Conservation (phyloP, 2,113 vertebrate genomes). For the Vulpes ferrilata region DNA sequence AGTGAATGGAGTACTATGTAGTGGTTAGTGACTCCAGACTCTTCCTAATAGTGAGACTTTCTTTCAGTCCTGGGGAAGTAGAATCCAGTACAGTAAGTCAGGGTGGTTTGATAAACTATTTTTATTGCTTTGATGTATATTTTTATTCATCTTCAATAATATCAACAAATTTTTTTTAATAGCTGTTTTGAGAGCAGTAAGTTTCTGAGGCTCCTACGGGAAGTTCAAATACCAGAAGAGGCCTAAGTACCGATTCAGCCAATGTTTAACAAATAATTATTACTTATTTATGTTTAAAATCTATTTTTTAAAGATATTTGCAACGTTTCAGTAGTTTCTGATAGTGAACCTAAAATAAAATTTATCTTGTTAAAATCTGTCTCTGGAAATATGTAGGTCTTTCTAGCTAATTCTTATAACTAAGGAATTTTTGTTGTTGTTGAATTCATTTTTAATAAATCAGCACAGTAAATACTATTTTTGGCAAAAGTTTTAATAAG, state of each 20-base stretch:
- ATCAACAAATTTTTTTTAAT: neutral
- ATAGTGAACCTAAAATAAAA: neutral
- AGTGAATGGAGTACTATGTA: neutral
- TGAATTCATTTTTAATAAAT: slow-evolving; percentile 6
- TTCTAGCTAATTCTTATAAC: slow-evolving; percentile 17
- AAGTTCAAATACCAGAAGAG: slow-evolving; percentile 50
- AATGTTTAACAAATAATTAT: neutral
- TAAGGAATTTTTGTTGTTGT: neutral
- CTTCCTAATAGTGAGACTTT: neutral
- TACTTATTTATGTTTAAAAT: neutral
- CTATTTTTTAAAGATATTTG: neutral
- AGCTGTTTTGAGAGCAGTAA: slow-evolving; percentile 33
- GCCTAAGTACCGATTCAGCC: neutral
- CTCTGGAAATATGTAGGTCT: neutral
- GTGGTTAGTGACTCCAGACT: neutral
- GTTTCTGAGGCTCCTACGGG: neutral
- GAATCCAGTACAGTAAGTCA: neutral
- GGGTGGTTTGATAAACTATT: neutral
- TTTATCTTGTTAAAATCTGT: neutral
- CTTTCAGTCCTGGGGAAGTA: neutral
- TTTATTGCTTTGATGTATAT: neutral
- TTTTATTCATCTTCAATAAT: neutral
- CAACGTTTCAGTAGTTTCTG: neutral
- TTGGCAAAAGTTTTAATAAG: neutral
- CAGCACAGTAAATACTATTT: neutral